Evolutionary conservation across 2,113 vertebrate genomes (phyloP), one percentile per base, ranked within the genome.

Genomic region (Petrocephalus zakoni): DNA sequence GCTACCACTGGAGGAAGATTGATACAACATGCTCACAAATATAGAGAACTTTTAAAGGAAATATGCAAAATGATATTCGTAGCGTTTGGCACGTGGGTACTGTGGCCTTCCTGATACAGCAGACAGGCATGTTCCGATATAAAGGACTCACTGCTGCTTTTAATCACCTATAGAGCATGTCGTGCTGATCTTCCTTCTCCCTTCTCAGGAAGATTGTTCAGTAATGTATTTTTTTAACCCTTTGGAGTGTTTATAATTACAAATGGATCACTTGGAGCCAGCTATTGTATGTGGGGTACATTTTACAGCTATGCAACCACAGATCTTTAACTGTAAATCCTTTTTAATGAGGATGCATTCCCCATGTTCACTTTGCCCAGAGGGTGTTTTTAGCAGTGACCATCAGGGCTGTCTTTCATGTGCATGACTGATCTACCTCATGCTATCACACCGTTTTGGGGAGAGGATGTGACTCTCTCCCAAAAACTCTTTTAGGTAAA

Each of bases 401-500:
- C 34, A 8, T 68, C 25, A 68, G 61, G 61, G 61, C 61, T 29
- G 47, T 15, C 29, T 42, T 78, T 17, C 17, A n/a, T 78, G 34
- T 78, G 34, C 72, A 42, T 78, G 72, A 42, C 72, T 78, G 34
- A 42, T 37, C 72, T 37, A 13, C 25, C 72, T 19, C 15, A 21
- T 21, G 29, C 72, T 19, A 8, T 78, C 34, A 42, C 68, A 75
- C 29, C 13, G 15, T 75, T 78, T 42, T 78, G 42, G 72, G 15
- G 72, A 55, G n/a, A 29, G 52, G 82, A 89, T 88, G 34, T 88
- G 34, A 92, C 89, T 94, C 87, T 94, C 88, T 93, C 46, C 95
- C 91, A 94, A 93, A 97, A 95, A 95, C 95, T 95, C 95, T 95
- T 95, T 89, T 96, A 97, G 96, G 96, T 93, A 97, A 97, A 96